Percentiles rank a stretch among this genome's conserved stretches.
phyloP scores from a whole-genome alignment of 2,797 vertebrate genomes.

The Sebastes steindachneri region DNA sequence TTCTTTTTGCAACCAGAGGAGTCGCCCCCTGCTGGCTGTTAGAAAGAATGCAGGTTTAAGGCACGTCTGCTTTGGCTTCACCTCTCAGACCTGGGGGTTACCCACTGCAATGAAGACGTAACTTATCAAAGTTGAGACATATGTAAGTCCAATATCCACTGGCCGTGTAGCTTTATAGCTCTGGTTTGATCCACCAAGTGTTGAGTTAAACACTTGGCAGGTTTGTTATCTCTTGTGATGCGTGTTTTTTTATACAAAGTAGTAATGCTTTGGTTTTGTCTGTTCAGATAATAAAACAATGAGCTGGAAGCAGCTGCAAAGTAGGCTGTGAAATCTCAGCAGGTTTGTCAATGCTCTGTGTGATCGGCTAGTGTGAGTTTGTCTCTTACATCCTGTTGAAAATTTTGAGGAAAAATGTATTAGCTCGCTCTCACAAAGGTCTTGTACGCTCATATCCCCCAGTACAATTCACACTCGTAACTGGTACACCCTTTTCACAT shows the following conservation, averaged over 20 bases:
- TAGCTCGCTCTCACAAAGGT: background rate
- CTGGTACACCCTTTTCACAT: background rate
- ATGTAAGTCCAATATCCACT: background rate
- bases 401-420: background rate
- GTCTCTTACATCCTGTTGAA: background rate
- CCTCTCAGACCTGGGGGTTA: accelerated
- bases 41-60: too few relatives aligned
- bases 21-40: too few relatives aligned
- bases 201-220: accelerated
- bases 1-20: too few relatives aligned
- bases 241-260: background rate
- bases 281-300: background rate
- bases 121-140: too few relatives aligned
- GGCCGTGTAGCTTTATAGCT: background rate
- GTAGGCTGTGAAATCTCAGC: background rate
- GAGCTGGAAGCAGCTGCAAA: background rate
- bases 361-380: background rate
- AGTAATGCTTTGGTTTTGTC: background rate
- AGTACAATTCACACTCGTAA: background rate
- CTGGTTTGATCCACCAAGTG: background rate
- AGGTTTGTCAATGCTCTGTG: background rate
- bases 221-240: background rate
- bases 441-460: background rate
- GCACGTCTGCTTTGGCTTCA: too few relatives aligned
- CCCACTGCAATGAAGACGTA: background rate